phyloP scores from a whole-genome alignment of 2,888 invertebrate genomes.

The Rhagium mordax region DNA sequence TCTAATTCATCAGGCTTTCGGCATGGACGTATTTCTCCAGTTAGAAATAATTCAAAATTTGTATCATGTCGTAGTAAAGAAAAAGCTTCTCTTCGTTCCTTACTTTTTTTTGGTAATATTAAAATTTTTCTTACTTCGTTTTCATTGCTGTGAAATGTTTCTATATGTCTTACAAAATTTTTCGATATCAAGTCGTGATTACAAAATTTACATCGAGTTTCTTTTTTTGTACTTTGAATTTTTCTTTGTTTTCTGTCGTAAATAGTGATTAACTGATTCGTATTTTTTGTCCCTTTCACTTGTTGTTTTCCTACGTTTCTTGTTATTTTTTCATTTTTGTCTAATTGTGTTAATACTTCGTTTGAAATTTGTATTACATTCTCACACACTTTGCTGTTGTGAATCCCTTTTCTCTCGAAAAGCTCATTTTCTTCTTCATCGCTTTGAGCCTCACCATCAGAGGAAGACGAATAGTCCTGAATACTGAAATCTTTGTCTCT shows the following conservation, averaged over 20 bases:
- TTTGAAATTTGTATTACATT: neutral
- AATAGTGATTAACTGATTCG: neutral
- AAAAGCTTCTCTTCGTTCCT: neutral
- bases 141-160: constrained; percentile 39
- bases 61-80: neutral
- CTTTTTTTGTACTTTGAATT: neutral
- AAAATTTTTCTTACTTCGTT: constrained; percentile 39
- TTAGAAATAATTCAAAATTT: neutral
- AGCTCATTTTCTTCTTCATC: neutral
- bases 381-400: neutral
- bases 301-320: neutral
- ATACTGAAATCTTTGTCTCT: neutral
- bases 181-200: constrained; percentile 40
- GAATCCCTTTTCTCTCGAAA: neutral
- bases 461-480: neutral
- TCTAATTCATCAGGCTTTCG: neutral
- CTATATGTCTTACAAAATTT: constrained; percentile 46
- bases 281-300: neutral
- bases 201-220: constrained; percentile 41
- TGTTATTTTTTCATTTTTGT: neutral
- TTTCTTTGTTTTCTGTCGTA: neutral
- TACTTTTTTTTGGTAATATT: neutral
- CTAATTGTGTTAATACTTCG: neutral
- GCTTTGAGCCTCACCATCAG: neutral
- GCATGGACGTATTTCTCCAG: neutral